Conservation (phyloP, 2,888 invertebrate genomes). For the Busseola fusca region DNA sequence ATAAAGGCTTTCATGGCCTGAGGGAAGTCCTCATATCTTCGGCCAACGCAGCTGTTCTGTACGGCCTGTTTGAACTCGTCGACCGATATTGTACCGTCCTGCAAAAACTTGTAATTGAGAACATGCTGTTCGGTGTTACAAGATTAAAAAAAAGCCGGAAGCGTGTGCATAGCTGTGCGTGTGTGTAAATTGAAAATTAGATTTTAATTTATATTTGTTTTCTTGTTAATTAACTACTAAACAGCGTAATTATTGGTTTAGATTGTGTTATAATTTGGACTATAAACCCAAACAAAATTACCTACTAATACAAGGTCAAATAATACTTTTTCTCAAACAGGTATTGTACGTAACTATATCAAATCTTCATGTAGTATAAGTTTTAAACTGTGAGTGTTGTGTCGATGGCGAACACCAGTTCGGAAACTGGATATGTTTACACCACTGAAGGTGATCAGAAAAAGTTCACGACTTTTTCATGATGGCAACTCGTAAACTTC, state of each 20-base stretch:
- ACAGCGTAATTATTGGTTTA: conserved; percentile 28
- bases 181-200: conserved; percentile 63
- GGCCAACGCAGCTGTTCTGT: conserved; percentile 93
- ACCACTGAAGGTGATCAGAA: conserved; percentile 24
- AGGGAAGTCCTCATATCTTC: conserved; percentile 93
- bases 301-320: conserved; percentile 23
- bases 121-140: conserved; percentile 44
- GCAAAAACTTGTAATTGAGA: conserved; percentile 66
- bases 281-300: conserved; percentile 49
- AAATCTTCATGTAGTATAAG: conserved; percentile 24
- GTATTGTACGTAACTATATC: conserved; percentile 25
- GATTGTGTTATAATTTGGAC: conserved; percentile 37
- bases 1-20: conserved; percentile 96
- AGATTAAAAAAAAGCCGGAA: conserved; percentile 64
- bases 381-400: conserved; percentile 42
- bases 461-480: conserved; percentile 33
- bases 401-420: conserved; percentile 39
- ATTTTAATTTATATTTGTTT: conserved; percentile 33
- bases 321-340: conserved; percentile 36
- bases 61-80: conserved; percentile 95
- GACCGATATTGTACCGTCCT: conserved; percentile 95
- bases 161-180: conserved; percentile 73
- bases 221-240: conserved; percentile 26
- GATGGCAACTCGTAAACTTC: conserved; percentile 40
- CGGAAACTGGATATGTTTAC: conserved; percentile 20